phyloP scores from a whole-genome alignment of 2,113 vertebrate genomes.

The Hoplias malabaricus region DNA sequence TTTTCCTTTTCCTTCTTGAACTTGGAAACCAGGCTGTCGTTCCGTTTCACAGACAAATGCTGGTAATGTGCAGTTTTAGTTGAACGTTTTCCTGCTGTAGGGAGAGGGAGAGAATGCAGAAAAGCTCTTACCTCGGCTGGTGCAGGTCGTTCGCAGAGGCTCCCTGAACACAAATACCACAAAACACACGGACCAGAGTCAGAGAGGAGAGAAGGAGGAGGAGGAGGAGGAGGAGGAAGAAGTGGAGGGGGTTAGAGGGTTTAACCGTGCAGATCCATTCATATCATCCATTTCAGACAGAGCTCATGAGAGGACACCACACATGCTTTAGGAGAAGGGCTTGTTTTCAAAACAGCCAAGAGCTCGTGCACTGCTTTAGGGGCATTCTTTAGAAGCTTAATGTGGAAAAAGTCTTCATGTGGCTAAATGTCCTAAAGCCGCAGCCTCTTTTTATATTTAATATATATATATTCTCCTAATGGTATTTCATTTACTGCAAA shows the following conservation, averaged over 20 bases:
- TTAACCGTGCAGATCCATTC: slow-evolving; percentile 56
- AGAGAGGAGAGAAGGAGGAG: neutral
- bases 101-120: slow-evolving; percentile 38
- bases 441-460: too few species aligned
- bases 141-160: slow-evolving; percentile 74
- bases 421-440: too few species aligned
- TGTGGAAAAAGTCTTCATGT: too few species aligned
- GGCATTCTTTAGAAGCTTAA: neutral
- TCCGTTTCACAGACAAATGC: neutral
- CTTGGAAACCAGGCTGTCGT: neutral
- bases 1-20: neutral
- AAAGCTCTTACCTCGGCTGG: slow-evolving; percentile 72
- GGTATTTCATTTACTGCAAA: too few species aligned
- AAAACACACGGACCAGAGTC: slow-evolving; percentile 29
- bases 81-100: slow-evolving; percentile 35
- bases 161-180: slow-evolving; percentile 60
- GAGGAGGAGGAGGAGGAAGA: neutral
- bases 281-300: slow-evolving; percentile 62
- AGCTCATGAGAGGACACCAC: slow-evolving; percentile 56
- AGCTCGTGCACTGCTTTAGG: neutral
- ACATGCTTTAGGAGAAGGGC: slow-evolving; percentile 48
- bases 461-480: too few species aligned
- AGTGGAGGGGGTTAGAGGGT: neutral
- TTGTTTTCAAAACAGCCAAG: slow-evolving; percentile 46
- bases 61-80: neutral